phyloP scores from a whole-genome alignment of 2,888 invertebrate genomes.

The Argyresthia albistria region DNA sequence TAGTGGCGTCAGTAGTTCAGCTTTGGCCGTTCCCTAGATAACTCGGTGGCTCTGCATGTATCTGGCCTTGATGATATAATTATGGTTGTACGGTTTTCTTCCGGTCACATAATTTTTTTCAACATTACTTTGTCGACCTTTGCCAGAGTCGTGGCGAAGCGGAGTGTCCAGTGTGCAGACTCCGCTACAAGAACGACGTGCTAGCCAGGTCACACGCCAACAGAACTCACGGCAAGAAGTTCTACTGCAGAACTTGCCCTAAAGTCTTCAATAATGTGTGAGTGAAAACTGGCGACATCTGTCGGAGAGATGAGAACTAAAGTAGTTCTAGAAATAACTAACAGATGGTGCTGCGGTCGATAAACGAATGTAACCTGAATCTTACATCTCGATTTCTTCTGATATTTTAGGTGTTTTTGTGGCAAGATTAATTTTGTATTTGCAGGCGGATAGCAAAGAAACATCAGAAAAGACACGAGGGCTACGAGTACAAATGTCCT shows the following conservation, averaged over 20 bases:
- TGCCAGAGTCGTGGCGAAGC: slow-evolving; percentile 16
- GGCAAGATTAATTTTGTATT: background rate
- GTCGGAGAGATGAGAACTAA: too few relatives aligned
- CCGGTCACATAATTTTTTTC: too few relatives aligned
- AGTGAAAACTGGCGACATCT: slow-evolving; percentile 7
- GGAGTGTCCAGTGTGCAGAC: slow-evolving; percentile 21
- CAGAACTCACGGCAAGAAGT: slow-evolving; percentile 19
- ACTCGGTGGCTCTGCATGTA: too few relatives aligned
- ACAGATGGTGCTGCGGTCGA: background rate
- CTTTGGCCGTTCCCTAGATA: too few relatives aligned
- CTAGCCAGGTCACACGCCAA: slow-evolving; percentile 15
- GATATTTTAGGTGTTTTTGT: too few relatives aligned
- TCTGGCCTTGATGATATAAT: too few relatives aligned
- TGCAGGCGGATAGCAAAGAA: slow-evolving; percentile 18
- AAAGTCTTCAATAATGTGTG: slow-evolving; percentile 22
- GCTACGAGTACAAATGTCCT: slow-evolving; percentile 18
- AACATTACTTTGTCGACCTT: background rate
- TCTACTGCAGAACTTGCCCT: slow-evolving; percentile 20
- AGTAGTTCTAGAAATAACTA: too few relatives aligned
- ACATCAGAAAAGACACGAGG: slow-evolving; percentile 19
- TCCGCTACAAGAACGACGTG: slow-evolving; percentile 18
- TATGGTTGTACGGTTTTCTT: too few relatives aligned
- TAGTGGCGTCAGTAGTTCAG: too few relatives aligned
- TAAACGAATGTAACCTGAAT: background rate
- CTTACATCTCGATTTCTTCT: background rate